A percentile compares a stretch with the other conserved stretches of the same genome.
phyloP scores from a whole-genome alignment of 1,140 invertebrate species.

The Laupala kohalensis region DNA sequence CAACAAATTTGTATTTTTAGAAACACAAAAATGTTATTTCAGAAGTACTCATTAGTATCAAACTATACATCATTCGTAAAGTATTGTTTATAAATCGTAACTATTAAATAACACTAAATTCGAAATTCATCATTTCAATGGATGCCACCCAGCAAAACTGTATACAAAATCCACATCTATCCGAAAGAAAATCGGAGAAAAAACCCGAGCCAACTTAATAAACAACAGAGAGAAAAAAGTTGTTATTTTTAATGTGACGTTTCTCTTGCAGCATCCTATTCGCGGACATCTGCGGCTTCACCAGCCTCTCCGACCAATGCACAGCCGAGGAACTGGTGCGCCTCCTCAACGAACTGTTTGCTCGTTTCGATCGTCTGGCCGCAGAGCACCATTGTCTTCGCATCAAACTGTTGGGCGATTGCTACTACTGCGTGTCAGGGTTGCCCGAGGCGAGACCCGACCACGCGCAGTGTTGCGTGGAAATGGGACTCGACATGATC shows the following conservation, averaged over 20 bases:
- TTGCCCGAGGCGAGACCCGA: constrained; percentile 76
- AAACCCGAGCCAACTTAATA: neutral
- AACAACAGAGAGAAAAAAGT: neutral
- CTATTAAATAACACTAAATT: too few relatives aligned
- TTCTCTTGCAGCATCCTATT: constrained; percentile 76
- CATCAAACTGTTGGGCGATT: constrained; percentile 86
- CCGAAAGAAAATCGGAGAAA: too few relatives aligned
- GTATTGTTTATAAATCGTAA: too few relatives aligned
- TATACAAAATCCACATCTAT: too few relatives aligned
- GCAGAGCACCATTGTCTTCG: constrained; percentile 81
- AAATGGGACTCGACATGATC: constrained; percentile 95
- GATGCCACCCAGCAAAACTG: too few relatives aligned
- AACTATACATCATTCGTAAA: too few relatives aligned
- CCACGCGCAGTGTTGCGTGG: constrained; percentile 86
- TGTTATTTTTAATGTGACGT: neutral
- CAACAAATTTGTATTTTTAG: too few relatives aligned
- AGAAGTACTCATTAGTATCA: too few relatives aligned
- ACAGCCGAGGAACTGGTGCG: constrained; percentile 90
- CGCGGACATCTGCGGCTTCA: constrained; percentile 96
- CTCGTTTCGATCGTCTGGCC: constrained; percentile 84
- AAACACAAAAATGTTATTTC: too few relatives aligned
- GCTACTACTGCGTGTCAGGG: constrained; percentile 89
- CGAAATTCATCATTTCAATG: too few relatives aligned
- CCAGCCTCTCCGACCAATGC: constrained; percentile 84
- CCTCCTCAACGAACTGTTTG: constrained; percentile 90